These are phyloP conservation scores for Eriosoma lanigerum DNA, from an alignment of 1,140 invertebrate species.

Conservation along the genomic window DNA sequence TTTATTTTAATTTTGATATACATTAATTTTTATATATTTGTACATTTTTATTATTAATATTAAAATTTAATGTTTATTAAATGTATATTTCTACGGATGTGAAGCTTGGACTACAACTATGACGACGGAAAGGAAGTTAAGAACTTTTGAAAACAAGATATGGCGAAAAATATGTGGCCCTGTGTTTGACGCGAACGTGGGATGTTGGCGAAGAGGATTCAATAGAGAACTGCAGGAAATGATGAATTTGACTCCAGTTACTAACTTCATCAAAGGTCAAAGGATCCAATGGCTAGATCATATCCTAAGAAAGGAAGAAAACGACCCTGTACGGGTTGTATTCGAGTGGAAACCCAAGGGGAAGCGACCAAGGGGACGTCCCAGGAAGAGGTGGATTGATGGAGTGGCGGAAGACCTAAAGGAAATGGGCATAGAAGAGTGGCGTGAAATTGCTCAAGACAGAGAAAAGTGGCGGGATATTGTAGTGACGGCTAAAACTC, in stretches of 20 bases:
- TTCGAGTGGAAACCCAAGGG: too few relatives aligned
- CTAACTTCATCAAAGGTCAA: conserved; percentile 8
- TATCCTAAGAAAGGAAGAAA: not conserved
- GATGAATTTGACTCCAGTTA: not conserved
- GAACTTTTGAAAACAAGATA: too few relatives aligned
- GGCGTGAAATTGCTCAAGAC: too few relatives aligned
- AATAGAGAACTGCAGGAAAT: too few relatives aligned
- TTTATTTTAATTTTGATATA: too few relatives aligned
- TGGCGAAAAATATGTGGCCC: too few relatives aligned
- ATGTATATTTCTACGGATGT: conserved; percentile 7
- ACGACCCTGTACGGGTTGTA: not conserved
- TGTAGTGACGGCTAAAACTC: too few relatives aligned
- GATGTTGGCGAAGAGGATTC: not conserved
- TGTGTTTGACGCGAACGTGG: not conserved
- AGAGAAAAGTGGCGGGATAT: too few relatives aligned
- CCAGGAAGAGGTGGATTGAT: not conserved
- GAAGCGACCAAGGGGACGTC: not conserved
- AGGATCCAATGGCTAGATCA: not conserved
- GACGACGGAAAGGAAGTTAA: not conserved
- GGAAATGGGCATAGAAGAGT: too few relatives aligned
- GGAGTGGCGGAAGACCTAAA: not conserved
- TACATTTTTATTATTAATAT: too few relatives aligned
- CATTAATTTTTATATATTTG: too few relatives aligned
- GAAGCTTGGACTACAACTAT: not conserved
- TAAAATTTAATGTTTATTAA: too few relatives aligned